Conservation (phyloP, 2,888 invertebrate genomes). For the Leucophenga montana region DNA sequence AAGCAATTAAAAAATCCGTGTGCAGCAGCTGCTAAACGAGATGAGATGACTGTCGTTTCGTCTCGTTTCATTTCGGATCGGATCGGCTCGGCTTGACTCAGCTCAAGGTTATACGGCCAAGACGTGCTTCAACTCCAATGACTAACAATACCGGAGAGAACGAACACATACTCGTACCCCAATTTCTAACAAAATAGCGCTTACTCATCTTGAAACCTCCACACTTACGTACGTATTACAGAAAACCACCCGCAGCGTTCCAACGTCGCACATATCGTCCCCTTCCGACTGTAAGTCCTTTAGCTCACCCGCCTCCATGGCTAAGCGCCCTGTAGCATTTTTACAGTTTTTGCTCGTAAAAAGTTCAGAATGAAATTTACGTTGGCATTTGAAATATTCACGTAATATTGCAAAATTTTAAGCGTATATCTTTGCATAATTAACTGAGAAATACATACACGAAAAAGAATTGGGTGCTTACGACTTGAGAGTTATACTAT, state of each 20-base stretch:
- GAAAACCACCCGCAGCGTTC: constrained; percentile 27
- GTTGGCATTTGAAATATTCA: constrained; percentile 64
- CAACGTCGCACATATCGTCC: background rate
- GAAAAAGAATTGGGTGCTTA: constrained; percentile 42
- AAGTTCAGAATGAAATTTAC: constrained; percentile 27
- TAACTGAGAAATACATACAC: constrained; percentile 57
- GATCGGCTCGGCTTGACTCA: background rate
- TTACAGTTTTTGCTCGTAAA: constrained; percentile 49
- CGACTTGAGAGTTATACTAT: constrained; percentile 55
- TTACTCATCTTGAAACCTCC: background rate
- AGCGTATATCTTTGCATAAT: constrained; percentile 66
- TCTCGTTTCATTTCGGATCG: background rate
- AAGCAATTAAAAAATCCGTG: constrained; percentile 17
- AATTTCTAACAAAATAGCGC: background rate
- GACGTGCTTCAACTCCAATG: too few relatives aligned
- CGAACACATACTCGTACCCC: background rate
- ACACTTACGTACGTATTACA: background rate
- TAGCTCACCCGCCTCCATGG: constrained; percentile 46
- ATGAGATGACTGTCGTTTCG: background rate
- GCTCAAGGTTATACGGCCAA: constrained; percentile 14
- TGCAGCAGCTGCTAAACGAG: constrained; percentile 1
- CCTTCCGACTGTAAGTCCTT: too few relatives aligned
- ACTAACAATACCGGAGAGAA: too few relatives aligned
- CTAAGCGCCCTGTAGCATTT: constrained; percentile 56
- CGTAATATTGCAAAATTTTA: constrained; percentile 67